Conservation (phyloP, 1,140 invertebrate species). For the Micrasema longulum region DNA sequence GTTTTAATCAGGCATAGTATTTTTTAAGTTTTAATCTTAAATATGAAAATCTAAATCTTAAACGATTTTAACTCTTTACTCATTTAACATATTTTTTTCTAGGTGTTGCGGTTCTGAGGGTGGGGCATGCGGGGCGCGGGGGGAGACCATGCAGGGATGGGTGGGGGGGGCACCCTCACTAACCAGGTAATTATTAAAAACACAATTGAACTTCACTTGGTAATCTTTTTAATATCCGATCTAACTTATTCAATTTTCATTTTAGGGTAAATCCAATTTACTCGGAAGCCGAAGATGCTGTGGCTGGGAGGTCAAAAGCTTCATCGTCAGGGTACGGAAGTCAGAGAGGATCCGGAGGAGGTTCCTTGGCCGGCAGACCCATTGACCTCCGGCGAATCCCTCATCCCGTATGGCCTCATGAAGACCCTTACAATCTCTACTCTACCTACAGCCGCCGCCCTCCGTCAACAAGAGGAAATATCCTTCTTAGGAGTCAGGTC, state of each 20-base stretch:
- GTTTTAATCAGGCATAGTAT: too few species aligned
- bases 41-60: too few species aligned
- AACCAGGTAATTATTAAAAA: slow-evolving; percentile 42
- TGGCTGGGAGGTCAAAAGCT: slow-evolving; percentile 50
- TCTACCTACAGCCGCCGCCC: slow-evolving; percentile 44
- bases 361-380: slow-evolving; percentile 42
- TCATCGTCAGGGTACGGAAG: slow-evolving; percentile 53
- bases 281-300: slow-evolving; percentile 51
- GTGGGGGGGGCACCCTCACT: slow-evolving; percentile 50
- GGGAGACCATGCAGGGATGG: slow-evolving; percentile 52
- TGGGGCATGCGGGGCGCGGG: slow-evolving; percentile 49
- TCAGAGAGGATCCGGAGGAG: slow-evolving; percentile 51
- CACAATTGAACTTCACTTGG: neutral
- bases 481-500: slow-evolving; percentile 20
- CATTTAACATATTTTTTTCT: too few species aligned
- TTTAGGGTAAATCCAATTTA: slow-evolving; percentile 53
- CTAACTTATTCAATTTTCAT: slow-evolving; percentile 12
- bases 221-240: neutral
- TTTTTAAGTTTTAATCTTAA: too few species aligned
- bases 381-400: slow-evolving; percentile 21
- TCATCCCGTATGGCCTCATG: slow-evolving; percentile 38
- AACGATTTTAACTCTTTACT: too few species aligned
- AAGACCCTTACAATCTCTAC: slow-evolving; percentile 51
- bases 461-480: slow-evolving; percentile 4
- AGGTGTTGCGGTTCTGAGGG: slow-evolving; percentile 36